These are phyloP conservation scores for Pyrocoelia pectoralis DNA, from an alignment of 2,888 invertebrate genomes.

Conservation along the genomic window DNA sequence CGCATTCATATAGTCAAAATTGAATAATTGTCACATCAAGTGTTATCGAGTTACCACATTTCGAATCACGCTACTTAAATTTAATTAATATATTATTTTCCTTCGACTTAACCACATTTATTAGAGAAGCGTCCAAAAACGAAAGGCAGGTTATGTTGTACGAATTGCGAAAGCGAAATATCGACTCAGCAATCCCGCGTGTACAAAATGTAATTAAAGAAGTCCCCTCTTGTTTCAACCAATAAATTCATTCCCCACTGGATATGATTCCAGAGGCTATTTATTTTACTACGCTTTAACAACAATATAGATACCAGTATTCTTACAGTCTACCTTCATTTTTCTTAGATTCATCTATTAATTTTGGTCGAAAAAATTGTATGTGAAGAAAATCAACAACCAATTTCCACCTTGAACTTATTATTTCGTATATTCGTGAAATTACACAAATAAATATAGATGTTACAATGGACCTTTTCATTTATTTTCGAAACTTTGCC, in stretches of 20 bases:
- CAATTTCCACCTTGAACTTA: too few relatives aligned
- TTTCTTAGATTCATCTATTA: too few relatives aligned
- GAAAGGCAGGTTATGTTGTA: background rate
- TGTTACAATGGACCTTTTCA: too few relatives aligned
- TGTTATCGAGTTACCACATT: background rate
- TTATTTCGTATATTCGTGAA: too few relatives aligned
- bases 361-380: too few relatives aligned
- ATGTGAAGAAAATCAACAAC: too few relatives aligned
- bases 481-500: background rate
- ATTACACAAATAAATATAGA: too few relatives aligned
- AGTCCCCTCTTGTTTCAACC: slow-evolving; percentile 29
- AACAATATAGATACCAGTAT: background rate
- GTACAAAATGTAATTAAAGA: slow-evolving; percentile 32
- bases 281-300: background rate
- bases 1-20: too few relatives aligned
- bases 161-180: slow-evolving; percentile 1
- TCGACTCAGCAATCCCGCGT: slow-evolving; percentile 24
- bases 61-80: background rate
- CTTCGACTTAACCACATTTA: background rate
- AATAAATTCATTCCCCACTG: slow-evolving; percentile 30
- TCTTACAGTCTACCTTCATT: too few relatives aligned
- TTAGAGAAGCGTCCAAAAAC: background rate
- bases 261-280: slow-evolving; percentile 4
- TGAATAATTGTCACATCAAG: too few relatives aligned
- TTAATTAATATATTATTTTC: background rate